These are phyloP conservation scores for Python bivittatus DNA, from an alignment of 2,113 vertebrate genomes.

Conservation along the genomic window DNA sequence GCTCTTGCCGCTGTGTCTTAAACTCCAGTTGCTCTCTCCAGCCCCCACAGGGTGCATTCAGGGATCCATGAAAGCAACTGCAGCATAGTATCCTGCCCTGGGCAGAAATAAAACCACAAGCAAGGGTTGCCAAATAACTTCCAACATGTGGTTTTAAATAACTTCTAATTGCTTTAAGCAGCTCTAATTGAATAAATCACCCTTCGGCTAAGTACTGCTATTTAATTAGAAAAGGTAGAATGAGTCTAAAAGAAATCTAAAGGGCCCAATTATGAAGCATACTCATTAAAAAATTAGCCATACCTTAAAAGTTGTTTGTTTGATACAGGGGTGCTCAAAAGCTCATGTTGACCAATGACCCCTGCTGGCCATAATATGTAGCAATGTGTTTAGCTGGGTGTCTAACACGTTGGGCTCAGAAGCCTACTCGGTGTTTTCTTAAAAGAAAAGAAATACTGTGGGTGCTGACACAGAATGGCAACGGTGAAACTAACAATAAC, in stretches of 20 bases:
- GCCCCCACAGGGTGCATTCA: background rate
- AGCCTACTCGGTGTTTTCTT: background rate
- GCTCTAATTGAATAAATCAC: constrained; percentile 19
- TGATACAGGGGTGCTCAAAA: background rate
- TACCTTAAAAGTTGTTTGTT: background rate
- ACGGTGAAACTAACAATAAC: background rate
- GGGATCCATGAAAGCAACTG: background rate
- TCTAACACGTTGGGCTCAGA: background rate
- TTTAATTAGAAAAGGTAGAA: constrained; percentile 17
- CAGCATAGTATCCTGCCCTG: background rate
- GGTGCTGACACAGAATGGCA: background rate
- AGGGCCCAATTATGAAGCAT: constrained; percentile 14
- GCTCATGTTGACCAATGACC: background rate
- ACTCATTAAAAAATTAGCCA: constrained; percentile 1
- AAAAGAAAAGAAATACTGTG: background rate
- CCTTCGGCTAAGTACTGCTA: constrained; percentile 22
- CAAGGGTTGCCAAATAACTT: constrained; percentile 14
- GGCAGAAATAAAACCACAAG: constrained; percentile 3
- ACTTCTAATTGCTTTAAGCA: constrained; percentile 23
- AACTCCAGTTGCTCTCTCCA: constrained; percentile 18
- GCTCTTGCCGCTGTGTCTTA: background rate
- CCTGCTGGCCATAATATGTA: constrained; percentile 7
- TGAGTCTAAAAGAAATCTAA: constrained; percentile 12
- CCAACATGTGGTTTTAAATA: constrained; percentile 21
- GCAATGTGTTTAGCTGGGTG: background rate